Evolutionary conservation across 2,113 vertebrate genomes (phyloP), one percentile per base, ranked within the genome.

Genomic region (Mixornis gularis): DNA sequence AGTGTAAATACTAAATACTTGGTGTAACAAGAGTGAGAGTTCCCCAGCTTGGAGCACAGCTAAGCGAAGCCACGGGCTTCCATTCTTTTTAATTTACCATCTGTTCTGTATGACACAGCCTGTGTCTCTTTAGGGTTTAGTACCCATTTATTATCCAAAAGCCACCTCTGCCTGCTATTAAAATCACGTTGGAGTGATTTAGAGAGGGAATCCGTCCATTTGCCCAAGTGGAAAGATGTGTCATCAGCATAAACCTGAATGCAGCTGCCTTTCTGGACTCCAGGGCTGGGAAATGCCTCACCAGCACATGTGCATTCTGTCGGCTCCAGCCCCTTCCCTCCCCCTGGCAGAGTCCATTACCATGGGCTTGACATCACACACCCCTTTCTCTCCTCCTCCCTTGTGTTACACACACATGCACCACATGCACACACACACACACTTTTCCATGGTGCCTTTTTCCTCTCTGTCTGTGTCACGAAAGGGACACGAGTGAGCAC

Each of bases 91-190:
- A 96, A 94, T 97, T 97, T 97, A 95, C 96, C 97, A 97, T 97
- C 96, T 97, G 97, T 96, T 98, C 93, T 89, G 86, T 97, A 97
- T 95, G 96, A 95, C 91, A 95, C 74, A 96, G 94, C 80, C 93
- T 93, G 79, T 81, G 73, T 96, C 93, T 96, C 96, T 97, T 98
- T 96, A 97, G 97, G 94, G 95, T 97, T 97, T 97, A 95, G 95
- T 96, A 92, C 64, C 94, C 96, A 95, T 97, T 96, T 97, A 93
- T 97, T 97, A 97, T 97, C 96, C 89, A 97, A 98, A 93, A 97
- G 79, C 88, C 78, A 96, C 90, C 96, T 96, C 87, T 97, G 93
- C 95, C 91, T 96, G 91, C 95, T 97, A 96, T 97, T 97, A 97
- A 97, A 96, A 96, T 92, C 81, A 95, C 18, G 63, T 85, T 96